Conservation (phyloP, 2,888 invertebrate species). For the Prosopocoilus inquinatus region DNA sequence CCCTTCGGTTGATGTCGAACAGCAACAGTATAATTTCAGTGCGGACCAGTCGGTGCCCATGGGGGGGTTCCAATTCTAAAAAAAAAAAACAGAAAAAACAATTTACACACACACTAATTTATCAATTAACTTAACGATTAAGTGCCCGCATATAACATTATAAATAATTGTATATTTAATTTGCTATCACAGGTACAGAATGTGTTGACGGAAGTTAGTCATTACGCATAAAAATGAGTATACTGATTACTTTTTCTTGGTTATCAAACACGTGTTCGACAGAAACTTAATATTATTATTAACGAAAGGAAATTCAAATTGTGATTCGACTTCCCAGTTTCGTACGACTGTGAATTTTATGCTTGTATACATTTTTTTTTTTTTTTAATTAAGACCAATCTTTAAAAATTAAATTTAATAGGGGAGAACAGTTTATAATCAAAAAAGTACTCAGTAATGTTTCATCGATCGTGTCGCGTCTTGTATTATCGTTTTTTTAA, state of each 20-base stretch:
- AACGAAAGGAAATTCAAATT: not conserved
- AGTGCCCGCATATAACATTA: conserved; percentile 26
- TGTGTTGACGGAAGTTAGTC: conserved; percentile 18
- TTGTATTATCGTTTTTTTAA: too few species aligned
- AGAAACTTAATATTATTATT: too few species aligned
- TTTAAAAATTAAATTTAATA: too few species aligned
- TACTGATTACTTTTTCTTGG: not conserved
- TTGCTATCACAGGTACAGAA: conserved; percentile 17
- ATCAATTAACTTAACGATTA: conserved; percentile 18
- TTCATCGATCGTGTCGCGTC: too few species aligned
- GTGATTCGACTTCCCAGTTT: not conserved
- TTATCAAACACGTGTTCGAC: too few species aligned
- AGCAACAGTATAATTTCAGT: conserved; percentile 71
- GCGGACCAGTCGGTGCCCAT: conserved; percentile 71
- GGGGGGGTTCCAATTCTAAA: conserved; percentile 79
- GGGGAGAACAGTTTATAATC: too few species aligned
- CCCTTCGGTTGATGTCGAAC: conserved; percentile 70
- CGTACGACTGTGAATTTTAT: conserved; percentile 12
- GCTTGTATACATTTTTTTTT: conserved; percentile 1
- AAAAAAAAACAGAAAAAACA: conserved; percentile 18
- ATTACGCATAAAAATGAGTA: conserved; percentile 14
- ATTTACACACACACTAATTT: conserved; percentile 18
- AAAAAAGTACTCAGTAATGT: too few species aligned
- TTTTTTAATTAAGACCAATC: too few species aligned
- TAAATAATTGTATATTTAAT: conserved; percentile 16